Percentiles rank a stretch among this genome's conserved stretches.
These are phyloP conservation scores for Neodiprion pinetum DNA, from an alignment of 1,140 invertebrate species.

Conservation along the genomic window DNA sequence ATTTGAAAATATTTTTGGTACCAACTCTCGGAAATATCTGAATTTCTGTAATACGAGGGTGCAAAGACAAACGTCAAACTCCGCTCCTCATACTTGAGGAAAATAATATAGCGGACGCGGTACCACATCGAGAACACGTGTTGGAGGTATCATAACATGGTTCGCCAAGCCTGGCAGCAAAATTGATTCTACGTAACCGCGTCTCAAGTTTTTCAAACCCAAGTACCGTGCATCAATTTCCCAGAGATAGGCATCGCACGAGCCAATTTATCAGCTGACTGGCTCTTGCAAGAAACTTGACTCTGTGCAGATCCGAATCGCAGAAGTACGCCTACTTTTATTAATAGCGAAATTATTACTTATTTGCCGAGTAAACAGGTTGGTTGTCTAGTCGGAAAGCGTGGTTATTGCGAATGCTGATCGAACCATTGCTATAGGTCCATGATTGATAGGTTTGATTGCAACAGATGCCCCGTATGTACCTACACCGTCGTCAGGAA, in stretches of 20 bases:
- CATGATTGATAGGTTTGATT: constrained; percentile 35
- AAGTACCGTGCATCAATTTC: constrained; percentile 7
- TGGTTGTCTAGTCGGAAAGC: constrained; percentile 34
- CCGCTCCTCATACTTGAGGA: no score
- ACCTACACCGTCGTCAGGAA: constrained; percentile 23
- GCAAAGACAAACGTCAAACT: no score
- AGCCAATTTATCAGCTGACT: constrained; percentile 2
- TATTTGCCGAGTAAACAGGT: constrained; percentile 49
- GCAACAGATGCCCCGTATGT: constrained; percentile 21
- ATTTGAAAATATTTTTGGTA: no score
- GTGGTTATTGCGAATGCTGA: constrained; percentile 24
- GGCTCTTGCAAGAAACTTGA: constrained; percentile 20
- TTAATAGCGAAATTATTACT: constrained; percentile 54
- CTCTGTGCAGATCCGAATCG: constrained; percentile 50
- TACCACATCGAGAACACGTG: background rate
- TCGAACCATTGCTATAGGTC: constrained; percentile 14
- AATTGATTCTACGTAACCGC: constrained; percentile 5
- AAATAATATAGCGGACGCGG: background rate
- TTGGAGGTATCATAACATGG: background rate
- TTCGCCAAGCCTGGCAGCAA: background rate
- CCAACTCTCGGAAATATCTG: no score
- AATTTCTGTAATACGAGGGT: no score
- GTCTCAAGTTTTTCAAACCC: background rate
- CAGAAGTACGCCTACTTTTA: constrained; percentile 41
- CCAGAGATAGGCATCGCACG: background rate